These are phyloP conservation scores for Arothron firmamentum DNA, from an alignment of 2,113 vertebrate species.

Conservation along the genomic window DNA sequence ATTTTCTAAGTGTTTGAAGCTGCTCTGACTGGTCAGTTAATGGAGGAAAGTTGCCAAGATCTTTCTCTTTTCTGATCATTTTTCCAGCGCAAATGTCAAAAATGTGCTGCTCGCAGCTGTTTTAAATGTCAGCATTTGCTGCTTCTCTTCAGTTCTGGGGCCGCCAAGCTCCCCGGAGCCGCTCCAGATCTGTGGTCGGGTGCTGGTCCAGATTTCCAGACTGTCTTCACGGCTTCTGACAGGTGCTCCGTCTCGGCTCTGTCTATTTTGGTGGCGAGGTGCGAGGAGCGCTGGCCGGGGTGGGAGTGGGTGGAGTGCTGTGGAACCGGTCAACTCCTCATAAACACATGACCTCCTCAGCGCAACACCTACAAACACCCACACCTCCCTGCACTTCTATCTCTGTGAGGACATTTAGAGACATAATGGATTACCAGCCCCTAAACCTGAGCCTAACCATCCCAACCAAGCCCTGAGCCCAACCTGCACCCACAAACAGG, in stretches of 20 bases:
- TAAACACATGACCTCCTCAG: conserved; percentile 32
- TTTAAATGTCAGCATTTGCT: neutral
- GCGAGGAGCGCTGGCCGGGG: neutral
- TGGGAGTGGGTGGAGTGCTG: conserved; percentile 3
- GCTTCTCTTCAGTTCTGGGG: neutral
- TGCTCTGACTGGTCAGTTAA: too few species aligned
- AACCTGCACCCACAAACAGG: too few species aligned
- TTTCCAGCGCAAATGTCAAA: neutral
- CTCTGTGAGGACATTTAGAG: too few species aligned
- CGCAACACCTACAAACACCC: neutral
- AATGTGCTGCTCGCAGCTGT: neutral
- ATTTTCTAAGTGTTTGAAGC: too few species aligned
- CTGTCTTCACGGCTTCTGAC: conserved; percentile 33
- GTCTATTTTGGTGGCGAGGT: conserved; percentile 55
- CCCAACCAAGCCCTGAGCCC: too few species aligned
- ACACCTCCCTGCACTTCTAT: neutral
- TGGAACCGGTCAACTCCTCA: conserved; percentile 19
- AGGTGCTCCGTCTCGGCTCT: conserved; percentile 41
- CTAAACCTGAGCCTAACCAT: too few species aligned
- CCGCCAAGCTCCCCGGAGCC: neutral
- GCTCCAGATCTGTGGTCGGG: neutral
- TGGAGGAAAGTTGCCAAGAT: too few species aligned
- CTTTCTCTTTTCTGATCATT: too few species aligned
- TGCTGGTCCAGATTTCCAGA: conserved; percentile 3
- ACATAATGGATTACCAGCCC: too few species aligned